Evolutionary conservation across 2,888 invertebrate species (phyloP).

Genomic region (Lochmaea crataegi): DNA sequence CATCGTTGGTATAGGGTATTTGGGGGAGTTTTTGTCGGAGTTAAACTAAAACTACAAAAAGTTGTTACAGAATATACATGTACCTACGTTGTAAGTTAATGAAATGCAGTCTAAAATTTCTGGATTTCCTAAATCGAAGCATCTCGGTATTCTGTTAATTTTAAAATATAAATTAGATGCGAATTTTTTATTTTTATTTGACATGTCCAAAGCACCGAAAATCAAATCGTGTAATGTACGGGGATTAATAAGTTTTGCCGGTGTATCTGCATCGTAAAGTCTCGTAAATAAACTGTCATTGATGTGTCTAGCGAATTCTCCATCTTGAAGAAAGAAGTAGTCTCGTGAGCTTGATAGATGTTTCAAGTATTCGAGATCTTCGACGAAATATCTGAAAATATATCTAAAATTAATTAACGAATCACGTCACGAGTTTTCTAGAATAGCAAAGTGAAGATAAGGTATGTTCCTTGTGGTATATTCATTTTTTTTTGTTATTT

Average conservation of each 20-base stretch:
- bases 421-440: no score
- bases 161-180: slow-evolving; percentile 74
- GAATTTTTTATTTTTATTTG: slow-evolving; percentile 73
- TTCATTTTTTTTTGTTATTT: no score
- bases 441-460: no score
- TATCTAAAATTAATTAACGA: not conserved
- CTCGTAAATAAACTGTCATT: slow-evolving; percentile 77
- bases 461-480: no score
- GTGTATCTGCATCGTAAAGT: slow-evolving; percentile 73
- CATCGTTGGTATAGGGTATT: no score
- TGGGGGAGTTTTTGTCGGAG: no score
- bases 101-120: slow-evolving; percentile 76
- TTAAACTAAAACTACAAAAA: not conserved
- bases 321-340: slow-evolving; percentile 83
- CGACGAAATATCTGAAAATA: slow-evolving; percentile 69
- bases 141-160: slow-evolving; percentile 71
- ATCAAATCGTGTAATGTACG: slow-evolving; percentile 74
- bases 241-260: slow-evolving; percentile 76
- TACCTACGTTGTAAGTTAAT: slow-evolving; percentile 74
- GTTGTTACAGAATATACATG: not conserved
- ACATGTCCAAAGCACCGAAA: slow-evolving; percentile 76
- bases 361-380: slow-evolving; percentile 74
- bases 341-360: slow-evolving; percentile 81
- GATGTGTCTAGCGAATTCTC: slow-evolving; percentile 80
- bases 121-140: slow-evolving; percentile 74